A percentile compares a stretch with the other conserved stretches of the same genome.
Conservation (phyloP, 2,113 vertebrate genomes). For the Coptodon rendalli region DNA sequence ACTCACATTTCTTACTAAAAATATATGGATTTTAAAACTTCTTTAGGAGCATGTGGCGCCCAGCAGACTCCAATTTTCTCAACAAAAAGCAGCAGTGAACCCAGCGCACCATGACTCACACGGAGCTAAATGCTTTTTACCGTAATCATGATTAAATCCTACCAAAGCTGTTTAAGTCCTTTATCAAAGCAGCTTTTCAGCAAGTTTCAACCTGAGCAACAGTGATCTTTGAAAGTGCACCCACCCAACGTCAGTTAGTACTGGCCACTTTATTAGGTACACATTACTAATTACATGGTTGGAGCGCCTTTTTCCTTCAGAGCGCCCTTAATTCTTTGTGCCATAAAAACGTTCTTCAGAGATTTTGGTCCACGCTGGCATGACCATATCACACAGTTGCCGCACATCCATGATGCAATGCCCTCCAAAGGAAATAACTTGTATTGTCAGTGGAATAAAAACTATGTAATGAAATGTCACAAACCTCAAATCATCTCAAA, state of each 20-base stretch:
- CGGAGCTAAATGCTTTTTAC: not conserved
- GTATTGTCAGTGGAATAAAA: not conserved
- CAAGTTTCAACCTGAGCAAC: not conserved
- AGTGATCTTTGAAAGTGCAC: not conserved
- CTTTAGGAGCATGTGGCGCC: not conserved
- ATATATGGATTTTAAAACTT: not conserved
- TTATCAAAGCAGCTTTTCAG: not conserved
- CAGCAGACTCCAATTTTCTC: not conserved
- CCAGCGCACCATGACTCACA: not conserved
- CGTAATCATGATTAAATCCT: not conserved
- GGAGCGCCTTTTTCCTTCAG: not conserved
- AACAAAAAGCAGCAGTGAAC: not conserved
- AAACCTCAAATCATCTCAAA: not conserved
- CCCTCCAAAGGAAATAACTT: not conserved
- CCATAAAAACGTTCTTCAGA: not conserved
- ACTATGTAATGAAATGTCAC: not conserved
- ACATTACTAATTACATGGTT: not conserved
- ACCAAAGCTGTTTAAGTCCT: not conserved
- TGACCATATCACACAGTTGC: not conserved
- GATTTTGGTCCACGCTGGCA: not conserved
- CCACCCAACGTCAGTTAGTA: not conserved
- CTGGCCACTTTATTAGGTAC: not conserved
- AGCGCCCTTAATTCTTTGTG: not conserved
- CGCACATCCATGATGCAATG: not conserved
- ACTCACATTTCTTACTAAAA: not conserved